Evolutionary conservation across 2,888 invertebrate genomes (phyloP).

Genomic region (Platerodrilus igneus): DNA sequence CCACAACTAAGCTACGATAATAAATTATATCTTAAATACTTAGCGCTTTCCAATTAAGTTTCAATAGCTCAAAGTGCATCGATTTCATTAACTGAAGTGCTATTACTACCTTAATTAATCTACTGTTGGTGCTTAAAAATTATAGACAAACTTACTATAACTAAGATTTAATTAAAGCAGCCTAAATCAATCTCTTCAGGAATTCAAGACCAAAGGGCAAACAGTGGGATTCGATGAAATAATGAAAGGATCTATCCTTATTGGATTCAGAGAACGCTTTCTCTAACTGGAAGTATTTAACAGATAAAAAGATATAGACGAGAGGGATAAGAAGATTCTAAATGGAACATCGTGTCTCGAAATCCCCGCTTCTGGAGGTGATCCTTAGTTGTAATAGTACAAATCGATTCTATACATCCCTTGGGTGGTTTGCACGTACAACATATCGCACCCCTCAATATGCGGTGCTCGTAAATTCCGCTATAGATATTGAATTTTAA

Average conservation of each 20-base stretch:
- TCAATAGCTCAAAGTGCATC: no score
- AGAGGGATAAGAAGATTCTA: conserved; percentile 34
- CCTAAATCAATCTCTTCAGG: no score
- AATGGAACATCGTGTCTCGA: conserved; percentile 35
- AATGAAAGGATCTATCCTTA: conserved; percentile 34
- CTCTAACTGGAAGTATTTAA: conserved; percentile 31
- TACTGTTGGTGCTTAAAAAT: no score
- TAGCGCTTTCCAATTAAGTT: no score
- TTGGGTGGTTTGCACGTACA: conserved; percentile 29
- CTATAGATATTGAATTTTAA: conserved; percentile 18
- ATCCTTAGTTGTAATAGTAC: conserved; percentile 29
- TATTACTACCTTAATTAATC: no score
- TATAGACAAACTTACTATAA: no score
- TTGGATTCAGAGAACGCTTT: conserved; percentile 33
- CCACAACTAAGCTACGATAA: no score
- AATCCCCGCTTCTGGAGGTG: conserved; percentile 34
- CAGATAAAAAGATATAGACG: conserved; percentile 33
- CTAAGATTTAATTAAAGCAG: no score
- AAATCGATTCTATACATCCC: conserved; percentile 36
- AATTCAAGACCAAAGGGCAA: no score
- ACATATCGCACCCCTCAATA: conserved; percentile 17
- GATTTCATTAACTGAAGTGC: no score
- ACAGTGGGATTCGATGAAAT: conserved; percentile 21
- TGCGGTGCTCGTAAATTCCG: conserved; percentile 15
- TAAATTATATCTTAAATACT: no score